These are phyloP conservation scores for Lasiurus borealis DNA, from an alignment of 2,113 vertebrate species.

Conservation along the genomic window DNA sequence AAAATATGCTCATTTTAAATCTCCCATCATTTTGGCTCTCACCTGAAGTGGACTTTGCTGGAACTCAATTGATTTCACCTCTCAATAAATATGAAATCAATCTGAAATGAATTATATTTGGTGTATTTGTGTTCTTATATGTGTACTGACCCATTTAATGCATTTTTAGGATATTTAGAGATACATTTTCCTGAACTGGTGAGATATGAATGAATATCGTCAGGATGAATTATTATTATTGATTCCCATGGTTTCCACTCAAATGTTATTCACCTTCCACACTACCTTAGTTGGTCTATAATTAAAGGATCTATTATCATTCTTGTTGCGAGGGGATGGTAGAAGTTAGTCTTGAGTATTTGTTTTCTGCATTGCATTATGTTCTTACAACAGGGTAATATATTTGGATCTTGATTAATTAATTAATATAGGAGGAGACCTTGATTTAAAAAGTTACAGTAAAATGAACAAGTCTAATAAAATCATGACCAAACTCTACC, in stretches of 20 bases:
- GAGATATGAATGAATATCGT: no score
- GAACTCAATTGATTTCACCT: constrained; percentile 13
- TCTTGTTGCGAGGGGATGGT: not conserved
- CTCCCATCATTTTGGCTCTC: not conserved
- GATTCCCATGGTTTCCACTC: not conserved
- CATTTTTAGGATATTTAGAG: constrained; percentile 17
- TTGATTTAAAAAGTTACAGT: constrained; percentile 22
- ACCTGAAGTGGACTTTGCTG: constrained; percentile 45
- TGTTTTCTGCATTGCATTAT: not conserved
- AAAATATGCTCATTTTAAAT: constrained; percentile 27
- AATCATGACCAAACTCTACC: not conserved
- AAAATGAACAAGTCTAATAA: no score
- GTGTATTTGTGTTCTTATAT: constrained; percentile 3
- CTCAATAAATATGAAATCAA: constrained; percentile 40
- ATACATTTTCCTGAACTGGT: constrained; percentile 3
- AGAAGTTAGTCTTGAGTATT: constrained; percentile 27
- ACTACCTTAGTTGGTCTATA: not conserved
- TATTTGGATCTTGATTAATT: not conserved
- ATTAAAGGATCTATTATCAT: not conserved
- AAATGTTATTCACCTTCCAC: constrained; percentile 21
- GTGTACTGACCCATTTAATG: not conserved
- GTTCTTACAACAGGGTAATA: not conserved
- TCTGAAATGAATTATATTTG: constrained; percentile 16
- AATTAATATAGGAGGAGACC: not conserved
- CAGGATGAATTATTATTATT: not conserved